A percentile compares a stretch with the other conserved stretches of the same genome.
These are phyloP conservation scores for Triops cancriformis DNA, from an alignment of 1,140 invertebrate genomes.

Conservation along the genomic window DNA sequence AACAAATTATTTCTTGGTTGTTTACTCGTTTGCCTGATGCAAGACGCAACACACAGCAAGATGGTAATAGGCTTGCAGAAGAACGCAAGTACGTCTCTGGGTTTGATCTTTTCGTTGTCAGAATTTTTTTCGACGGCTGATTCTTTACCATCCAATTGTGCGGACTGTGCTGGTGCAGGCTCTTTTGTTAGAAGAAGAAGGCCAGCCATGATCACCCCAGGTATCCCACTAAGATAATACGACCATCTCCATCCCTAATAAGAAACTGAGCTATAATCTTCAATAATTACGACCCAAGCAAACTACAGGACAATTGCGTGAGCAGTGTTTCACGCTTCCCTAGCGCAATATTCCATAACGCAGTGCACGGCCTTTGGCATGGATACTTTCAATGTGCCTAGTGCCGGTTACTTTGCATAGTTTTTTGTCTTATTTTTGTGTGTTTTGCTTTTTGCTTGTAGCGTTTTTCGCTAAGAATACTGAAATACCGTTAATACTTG, in stretches of 20 bases:
- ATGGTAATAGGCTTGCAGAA: constrained; percentile 67
- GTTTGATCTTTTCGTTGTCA: background rate
- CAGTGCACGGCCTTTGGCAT: no score
- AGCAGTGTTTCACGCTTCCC: constrained; percentile 15
- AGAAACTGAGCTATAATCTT: constrained; percentile 22
- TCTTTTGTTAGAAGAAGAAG: constrained; percentile 68
- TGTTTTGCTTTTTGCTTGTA: no score
- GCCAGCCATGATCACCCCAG: constrained; percentile 63
- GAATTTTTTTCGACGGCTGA: constrained; percentile 2
- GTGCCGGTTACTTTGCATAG: no score
- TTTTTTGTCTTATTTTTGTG: no score
- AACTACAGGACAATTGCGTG: no score
- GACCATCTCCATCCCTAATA: constrained; percentile 75
- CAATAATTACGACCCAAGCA: no score
- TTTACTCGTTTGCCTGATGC: constrained; percentile 58
- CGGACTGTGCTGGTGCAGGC: constrained; percentile 55
- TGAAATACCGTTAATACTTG: no score
- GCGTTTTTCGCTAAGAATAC: no score
- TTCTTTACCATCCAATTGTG: constrained; percentile 52
- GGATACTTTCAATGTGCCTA: no score
- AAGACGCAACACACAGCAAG: constrained; percentile 73
- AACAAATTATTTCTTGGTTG: background rate
- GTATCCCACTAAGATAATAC: constrained; percentile 71
- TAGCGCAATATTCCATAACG: no score
- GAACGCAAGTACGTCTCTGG: constrained; percentile 38